phyloP scores from a whole-genome alignment of 2,888 invertebrate genomes.

The Micoletzkya japonica region DNA sequence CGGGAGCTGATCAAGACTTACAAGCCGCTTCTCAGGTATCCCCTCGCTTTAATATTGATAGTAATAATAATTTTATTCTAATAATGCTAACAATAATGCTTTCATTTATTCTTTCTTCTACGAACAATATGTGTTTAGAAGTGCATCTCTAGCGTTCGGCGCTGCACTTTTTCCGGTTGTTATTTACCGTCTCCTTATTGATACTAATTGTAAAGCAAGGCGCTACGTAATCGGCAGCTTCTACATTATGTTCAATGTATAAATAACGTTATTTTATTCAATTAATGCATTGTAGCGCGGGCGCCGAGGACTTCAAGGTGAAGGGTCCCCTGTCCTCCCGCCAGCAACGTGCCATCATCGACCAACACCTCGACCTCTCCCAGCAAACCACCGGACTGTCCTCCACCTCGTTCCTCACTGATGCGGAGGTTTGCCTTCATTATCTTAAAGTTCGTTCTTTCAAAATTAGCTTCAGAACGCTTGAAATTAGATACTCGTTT shows the following conservation, averaged over 20 bases:
- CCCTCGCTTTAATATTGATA: not conserved
- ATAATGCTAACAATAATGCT: not conserved
- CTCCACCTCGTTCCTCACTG: slow-evolving; percentile 32
- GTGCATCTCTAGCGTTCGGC: not conserved
- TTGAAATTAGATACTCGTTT: too few relatives aligned
- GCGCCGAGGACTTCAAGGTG: slow-evolving; percentile 8
- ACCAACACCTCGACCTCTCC: slow-evolving; percentile 50
- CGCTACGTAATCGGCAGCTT: too few relatives aligned
- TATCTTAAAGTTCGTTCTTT: too few relatives aligned
- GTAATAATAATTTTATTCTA: not conserved
- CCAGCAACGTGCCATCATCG: slow-evolving; percentile 50
- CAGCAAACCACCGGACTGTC: slow-evolving; percentile 33
- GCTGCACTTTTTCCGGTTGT: too few relatives aligned
- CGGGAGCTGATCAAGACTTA: slow-evolving; percentile 30
- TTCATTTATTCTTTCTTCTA: not conserved
- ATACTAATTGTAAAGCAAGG: not conserved
- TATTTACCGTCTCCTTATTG: not conserved
- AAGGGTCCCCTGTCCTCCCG: slow-evolving; percentile 15
- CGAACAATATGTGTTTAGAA: too few relatives aligned
- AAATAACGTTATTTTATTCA: not conserved
- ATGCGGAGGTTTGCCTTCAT: slow-evolving; percentile 7
- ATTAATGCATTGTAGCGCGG: slow-evolving; percentile 18
- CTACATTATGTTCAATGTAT: not conserved
- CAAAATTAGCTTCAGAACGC: too few relatives aligned
- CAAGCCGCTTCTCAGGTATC: slow-evolving; percentile 35